Conservation (phyloP, 2,113 vertebrate species). For the Eublepharis macularius region DNA sequence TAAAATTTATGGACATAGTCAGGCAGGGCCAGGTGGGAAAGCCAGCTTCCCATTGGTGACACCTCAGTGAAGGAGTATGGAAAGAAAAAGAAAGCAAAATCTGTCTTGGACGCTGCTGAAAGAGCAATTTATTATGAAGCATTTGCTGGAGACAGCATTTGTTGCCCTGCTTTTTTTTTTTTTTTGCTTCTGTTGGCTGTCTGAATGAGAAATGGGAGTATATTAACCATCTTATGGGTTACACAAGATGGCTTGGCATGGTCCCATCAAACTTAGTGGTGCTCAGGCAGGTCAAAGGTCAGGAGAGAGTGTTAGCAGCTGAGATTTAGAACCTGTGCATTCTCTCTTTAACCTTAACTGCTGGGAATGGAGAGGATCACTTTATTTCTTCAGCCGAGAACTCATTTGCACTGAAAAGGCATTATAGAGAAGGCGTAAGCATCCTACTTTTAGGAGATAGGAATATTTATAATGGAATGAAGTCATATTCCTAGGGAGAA, state of each 20-base stretch:
- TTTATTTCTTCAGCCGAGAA: conserved; percentile 58
- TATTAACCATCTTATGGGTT: conserved; percentile 82
- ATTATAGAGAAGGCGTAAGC: neutral
- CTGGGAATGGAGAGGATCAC: conserved; percentile 50
- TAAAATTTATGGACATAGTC: conserved; percentile 80
- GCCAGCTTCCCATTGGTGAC: conserved; percentile 68
- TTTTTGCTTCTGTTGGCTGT: conserved; percentile 81
- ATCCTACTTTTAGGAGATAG: conserved; percentile 48
- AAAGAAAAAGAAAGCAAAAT: conserved; percentile 80
- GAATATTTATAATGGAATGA: conserved; percentile 23
- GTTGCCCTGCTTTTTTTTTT: conserved; percentile 79
- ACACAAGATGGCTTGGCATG: conserved; percentile 71
- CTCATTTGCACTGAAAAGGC: conserved; percentile 47
- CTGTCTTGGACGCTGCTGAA: conserved; percentile 87
- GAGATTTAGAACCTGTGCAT: conserved; percentile 64
- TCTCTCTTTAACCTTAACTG: conserved; percentile 66
- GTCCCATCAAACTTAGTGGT: conserved; percentile 72
- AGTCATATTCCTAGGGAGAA: conserved; percentile 18
- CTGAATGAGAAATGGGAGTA: conserved; percentile 87
- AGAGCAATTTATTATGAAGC: conserved; percentile 93
- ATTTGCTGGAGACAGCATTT: conserved; percentile 89
- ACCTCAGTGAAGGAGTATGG: conserved; percentile 69
- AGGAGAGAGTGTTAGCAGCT: conserved; percentile 66
- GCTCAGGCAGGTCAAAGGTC: conserved; percentile 64
- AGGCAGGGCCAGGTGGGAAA: conserved; percentile 79